Evolutionary conservation across 2,113 vertebrate genomes (phyloP).

Genomic region (Girardinichthys multiradiatus): DNA sequence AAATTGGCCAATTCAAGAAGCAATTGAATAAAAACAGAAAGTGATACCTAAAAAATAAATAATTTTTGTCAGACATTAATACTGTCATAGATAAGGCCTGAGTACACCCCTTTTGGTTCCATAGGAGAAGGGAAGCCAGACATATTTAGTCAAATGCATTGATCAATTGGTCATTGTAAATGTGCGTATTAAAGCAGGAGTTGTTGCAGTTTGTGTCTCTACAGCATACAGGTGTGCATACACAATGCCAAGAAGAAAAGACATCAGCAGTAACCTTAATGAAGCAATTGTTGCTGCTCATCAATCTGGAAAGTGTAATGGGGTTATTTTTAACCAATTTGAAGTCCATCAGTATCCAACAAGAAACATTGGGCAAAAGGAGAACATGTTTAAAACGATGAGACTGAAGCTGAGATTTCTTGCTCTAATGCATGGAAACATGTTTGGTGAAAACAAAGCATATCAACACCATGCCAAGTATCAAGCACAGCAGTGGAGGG

Average conservation of each 20-base stretch:
- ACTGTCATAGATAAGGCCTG: neutral
- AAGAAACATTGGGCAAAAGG: no score
- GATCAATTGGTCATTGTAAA: neutral
- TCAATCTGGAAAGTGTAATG: neutral
- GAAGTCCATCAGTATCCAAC: neutral
- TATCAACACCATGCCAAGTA: no score
- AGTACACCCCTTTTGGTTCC: neutral
- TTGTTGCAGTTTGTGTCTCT: no score
- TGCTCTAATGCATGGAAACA: no score
- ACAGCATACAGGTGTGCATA: neutral
- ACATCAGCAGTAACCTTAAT: neutral
- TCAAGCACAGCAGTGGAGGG: no score
- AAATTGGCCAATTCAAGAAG: conserved; percentile 14
- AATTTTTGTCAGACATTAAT: neutral
- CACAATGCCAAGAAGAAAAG: neutral
- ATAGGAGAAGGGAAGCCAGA: neutral
- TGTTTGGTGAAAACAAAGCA: no score
- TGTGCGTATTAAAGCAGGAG: neutral
- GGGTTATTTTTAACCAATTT: neutral
- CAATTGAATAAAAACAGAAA: conserved; percentile 18
- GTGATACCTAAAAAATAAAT: neutral
- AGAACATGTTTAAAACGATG: neutral
- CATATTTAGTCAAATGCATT: neutral
- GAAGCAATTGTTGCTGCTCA: neutral
- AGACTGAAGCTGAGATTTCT: neutral